Conservation (phyloP, 2,888 invertebrate species). For the Tolmerus cingulatus region DNA sequence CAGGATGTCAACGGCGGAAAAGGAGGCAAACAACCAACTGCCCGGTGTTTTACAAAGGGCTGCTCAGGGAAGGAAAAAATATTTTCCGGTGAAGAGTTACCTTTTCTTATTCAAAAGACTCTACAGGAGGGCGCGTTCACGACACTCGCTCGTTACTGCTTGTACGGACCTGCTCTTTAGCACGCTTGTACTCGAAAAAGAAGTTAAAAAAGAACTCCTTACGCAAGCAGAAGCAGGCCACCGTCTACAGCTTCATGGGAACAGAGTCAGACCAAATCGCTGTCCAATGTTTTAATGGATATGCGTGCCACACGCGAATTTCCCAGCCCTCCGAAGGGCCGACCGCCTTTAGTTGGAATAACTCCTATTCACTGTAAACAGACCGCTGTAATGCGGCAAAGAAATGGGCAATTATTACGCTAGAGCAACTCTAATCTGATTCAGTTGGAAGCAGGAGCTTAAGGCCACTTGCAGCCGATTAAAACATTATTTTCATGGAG, state of each 20-base stretch:
- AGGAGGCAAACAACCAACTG: neutral
- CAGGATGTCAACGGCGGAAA: neutral
- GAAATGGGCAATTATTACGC: conserved; percentile 16
- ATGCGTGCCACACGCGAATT: conserved; percentile 12
- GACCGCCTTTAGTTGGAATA: neutral
- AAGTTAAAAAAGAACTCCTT: neutral
- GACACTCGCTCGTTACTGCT: neutral
- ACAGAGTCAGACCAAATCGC: neutral
- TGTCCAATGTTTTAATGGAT: conserved; percentile 8
- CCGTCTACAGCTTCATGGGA: neutral
- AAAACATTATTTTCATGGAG: neutral
- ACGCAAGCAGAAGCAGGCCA: neutral
- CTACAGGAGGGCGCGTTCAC: neutral
- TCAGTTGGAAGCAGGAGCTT: neutral
- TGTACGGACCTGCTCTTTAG: neutral
- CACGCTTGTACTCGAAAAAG: neutral
- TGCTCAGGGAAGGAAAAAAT: neutral
- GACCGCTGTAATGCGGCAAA: conserved; percentile 3
- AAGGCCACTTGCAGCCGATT: neutral
- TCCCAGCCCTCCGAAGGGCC: neutral
- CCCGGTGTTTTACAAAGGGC: neutral
- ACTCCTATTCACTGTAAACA: conserved; percentile 1
- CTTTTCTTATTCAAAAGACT: neutral
- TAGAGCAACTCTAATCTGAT: conserved; percentile 5
- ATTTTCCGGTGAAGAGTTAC: neutral